Evolutionary conservation across 2,888 invertebrate species (phyloP), one percentile per base, ranked within the genome.

Genomic region (Ormia ochracea): DNA sequence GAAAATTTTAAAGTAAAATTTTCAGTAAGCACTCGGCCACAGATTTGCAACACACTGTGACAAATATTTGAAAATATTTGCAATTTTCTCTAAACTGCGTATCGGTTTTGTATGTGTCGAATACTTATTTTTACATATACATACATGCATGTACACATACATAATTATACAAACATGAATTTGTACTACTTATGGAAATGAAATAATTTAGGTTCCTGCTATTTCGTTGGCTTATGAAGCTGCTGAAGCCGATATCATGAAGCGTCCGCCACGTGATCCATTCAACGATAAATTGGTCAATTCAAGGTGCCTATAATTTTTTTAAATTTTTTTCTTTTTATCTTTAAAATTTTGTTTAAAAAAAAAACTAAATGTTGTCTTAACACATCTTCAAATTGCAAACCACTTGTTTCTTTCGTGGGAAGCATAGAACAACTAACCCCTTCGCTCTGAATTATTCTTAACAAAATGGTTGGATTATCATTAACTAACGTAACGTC

Each of bases 211-310:
- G 92, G 91, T 93, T 91, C 95, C 95, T 87, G 95, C 95, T 90
- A 96, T 96, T 91, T 95, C 95, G 85, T 92, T 96, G 91, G 95
- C 95, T 89, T 96, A 95, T 90, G 95, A 96, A 92, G 93, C 94
- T 91, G 94, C 95, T 84, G 95, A 95, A 91, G 93, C 94, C 87
- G 95, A 96, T 92, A 96, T 96, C 91, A 95, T 95, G 95, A 95
- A 95, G 92, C 92, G 95, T 88, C 93, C 93, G 87, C 95, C 95
- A 88, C 92, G 95, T 91, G 94, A 95, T 91, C 95, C 95, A 85
- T 92, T 93, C 91, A 93, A 92, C 90, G 96, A 96, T 91, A 95
- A 95, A 92, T 93, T 96, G 90, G 96, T 96, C 90, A 96, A 96
- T 85, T 90, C 90, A 88, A 90, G 90, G 90, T 89, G 90, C 90